A percentile compares a stretch with the other conserved stretches of the same genome.
Evolutionary conservation across 2,888 invertebrate genomes (phyloP).

Genomic region (Epsilonema sp.): DNA sequence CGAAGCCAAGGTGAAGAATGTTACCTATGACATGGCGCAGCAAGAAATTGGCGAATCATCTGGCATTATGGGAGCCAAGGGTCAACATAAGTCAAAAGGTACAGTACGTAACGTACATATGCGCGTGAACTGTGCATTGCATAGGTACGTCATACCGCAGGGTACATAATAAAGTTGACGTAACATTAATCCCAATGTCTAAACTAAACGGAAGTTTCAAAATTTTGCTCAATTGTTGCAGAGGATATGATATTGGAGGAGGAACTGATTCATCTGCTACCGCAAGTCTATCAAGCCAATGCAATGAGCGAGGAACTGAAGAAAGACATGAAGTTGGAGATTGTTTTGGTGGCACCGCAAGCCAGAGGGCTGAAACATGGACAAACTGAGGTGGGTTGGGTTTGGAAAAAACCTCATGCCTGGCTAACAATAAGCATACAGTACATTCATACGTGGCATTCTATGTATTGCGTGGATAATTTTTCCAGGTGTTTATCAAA

Average conservation of each 20-base stretch:
- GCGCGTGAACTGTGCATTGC: no score
- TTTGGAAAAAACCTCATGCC: no score
- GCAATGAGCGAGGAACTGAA: slow-evolving; percentile 38
- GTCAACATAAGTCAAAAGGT: background rate
- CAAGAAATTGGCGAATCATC: slow-evolving; percentile 37
- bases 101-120: no score
- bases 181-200: background rate
- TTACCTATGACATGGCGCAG: slow-evolving; percentile 38
- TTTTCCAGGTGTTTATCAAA: slow-evolving; percentile 32
- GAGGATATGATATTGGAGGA: slow-evolving; percentile 33
- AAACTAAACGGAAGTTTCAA: background rate
- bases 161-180: background rate
- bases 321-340: slow-evolving; percentile 37
- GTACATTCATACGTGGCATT: no score
- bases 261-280: slow-evolving; percentile 38
- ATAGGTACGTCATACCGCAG: no score
- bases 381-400: slow-evolving; percentile 31
- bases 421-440: no score
- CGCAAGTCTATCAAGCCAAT: slow-evolving; percentile 39
- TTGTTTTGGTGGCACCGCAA: slow-evolving; percentile 37
- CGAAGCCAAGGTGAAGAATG: slow-evolving; percentile 21
- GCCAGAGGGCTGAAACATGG: slow-evolving; percentile 34
- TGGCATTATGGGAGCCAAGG: slow-evolving; percentile 20
- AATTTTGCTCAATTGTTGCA: no score
- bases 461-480: no score